Evolutionary conservation across 2,113 vertebrate species (phyloP), one percentile per base, ranked within the genome.

Genomic region (Amphiprion percula): DNA sequence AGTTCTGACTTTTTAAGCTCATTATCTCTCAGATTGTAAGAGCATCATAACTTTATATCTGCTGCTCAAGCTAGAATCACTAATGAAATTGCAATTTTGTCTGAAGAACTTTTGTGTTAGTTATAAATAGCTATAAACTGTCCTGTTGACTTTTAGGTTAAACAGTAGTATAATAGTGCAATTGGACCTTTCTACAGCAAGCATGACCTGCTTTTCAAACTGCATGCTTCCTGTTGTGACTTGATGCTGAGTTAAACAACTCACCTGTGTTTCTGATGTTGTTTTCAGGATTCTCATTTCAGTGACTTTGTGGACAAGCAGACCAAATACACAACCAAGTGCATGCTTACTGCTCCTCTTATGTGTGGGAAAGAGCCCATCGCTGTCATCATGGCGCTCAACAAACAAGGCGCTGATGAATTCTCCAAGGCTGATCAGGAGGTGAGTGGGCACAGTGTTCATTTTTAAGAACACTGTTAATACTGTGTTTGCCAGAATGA

Each of bases 401-500:
- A 97, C 90, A 97, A 96, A 94, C 63, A 90, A 79, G 94, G 94
- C 0, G 95, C 91, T 1, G 17, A 93, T 2, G 94, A 92, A 47
- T 97, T 97, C 90, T 95, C 95, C 55, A 96, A 95, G 91, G 89
- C 92, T 24, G 97, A 97, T 74, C 95, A 96, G 90, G 95, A 96
- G 94, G 97, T 97, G 92, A 94, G 75, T 54, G 60, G 19, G 4
- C 24, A 4, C 12, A 12, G 11, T 44, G 39, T 60, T 69, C 17
- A 10, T 65, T 46, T 62, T 56, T 28, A 4, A 9, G 17, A 16
- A 7, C 7, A 5, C 1, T 0, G 26, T 56, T 44, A 21, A 23
- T 7, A 47, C 6, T 37, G 63, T 52, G 10, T 55, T 56, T 70
- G n/a, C 49, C 44, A 37, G 15, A 26, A 62, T 26, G 39, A 39